Evolutionary conservation across 2,888 invertebrate species (phyloP), one percentile per base, ranked within the genome.

Genomic region (Hedya salicella): DNA sequence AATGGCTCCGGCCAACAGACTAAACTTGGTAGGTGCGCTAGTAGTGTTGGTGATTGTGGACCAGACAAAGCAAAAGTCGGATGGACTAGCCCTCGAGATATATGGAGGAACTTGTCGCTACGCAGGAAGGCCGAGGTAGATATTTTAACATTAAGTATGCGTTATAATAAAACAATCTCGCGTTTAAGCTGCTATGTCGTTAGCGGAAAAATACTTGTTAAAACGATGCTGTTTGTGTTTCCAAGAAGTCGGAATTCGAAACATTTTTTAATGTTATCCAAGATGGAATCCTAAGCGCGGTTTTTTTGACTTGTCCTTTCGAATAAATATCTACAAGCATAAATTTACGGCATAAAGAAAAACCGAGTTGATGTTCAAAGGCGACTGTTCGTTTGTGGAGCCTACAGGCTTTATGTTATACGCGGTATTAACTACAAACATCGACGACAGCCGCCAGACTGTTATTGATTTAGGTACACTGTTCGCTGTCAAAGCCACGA

Each of bases 31-130:
- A 86, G 92, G 79, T 91, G 91, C 72, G 81, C 88, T 17, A 92
- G 92, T 75, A 90, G 85, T 74, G 92, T 91, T 64, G 87, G 85
- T 69, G 91, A 91, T 75, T 82, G 81, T 76, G 84, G 75, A 59
- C 72, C 79, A 73, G 91, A 91, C 80, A 92, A 89, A 82, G 71
- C 86, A 70, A 92, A 91, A 82, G 83, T 85, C 71, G 91, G 89
- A 73, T 92, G 92, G 92, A 88, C 86, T 19, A 91, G 91, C 80
- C 92, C 92, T 46, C 84, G 92, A 49, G 92, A 92, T 70, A 89
- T 92, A 78, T 92, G 92, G 92, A 85, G 92, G 73, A 92, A 92
- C 72, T 83, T 92, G 70, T 92, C 92, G 40, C 74, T 92, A 70
- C 85, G 92, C 67, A 86, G 91, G 75, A 92, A 91, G 76, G 87